These are phyloP conservation scores for Campoletis sonorensis DNA, from an alignment of 1,140 invertebrate species.

Conservation along the genomic window DNA sequence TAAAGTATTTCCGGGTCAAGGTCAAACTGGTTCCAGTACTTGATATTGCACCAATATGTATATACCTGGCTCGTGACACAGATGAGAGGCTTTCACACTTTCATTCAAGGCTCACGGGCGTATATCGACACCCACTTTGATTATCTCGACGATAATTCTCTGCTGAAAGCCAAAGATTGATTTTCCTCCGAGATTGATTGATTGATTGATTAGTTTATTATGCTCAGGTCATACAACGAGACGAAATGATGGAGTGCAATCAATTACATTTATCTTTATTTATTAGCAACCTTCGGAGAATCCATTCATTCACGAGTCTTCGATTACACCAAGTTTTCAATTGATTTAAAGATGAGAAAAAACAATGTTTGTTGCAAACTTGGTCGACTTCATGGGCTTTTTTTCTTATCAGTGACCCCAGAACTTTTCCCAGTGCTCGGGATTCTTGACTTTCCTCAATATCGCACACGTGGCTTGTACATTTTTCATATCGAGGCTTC, in stretches of 20 bases:
- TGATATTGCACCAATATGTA: background rate
- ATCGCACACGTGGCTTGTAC: constrained; percentile 7
- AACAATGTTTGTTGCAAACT: too few species aligned
- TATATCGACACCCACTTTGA: constrained; percentile 9
- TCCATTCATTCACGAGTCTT: too few species aligned
- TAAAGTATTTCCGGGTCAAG: constrained; percentile 39
- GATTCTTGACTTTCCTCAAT: background rate
- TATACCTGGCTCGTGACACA: background rate
- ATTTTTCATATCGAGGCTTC: background rate
- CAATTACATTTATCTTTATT: too few species aligned
- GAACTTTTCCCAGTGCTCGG: background rate
- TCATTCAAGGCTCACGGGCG: constrained; percentile 19
- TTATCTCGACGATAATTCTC: background rate
- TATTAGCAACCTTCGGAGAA: too few species aligned
- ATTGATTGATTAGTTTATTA: too few species aligned
- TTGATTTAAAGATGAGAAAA: too few species aligned
- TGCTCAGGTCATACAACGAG: too few species aligned
- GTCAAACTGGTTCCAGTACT: constrained; percentile 24
- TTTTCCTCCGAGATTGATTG: too few species aligned
- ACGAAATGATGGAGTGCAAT: background rate
- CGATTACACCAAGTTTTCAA: too few species aligned
- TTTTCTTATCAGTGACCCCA: too few species aligned
- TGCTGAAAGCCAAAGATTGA: constrained; percentile 13
- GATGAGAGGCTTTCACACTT: constrained; percentile 30
- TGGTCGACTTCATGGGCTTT: too few species aligned